Evolutionary conservation across 2,797 vertebrate genomes (phyloP).

Genomic region (Lutjanus campechanus): DNA sequence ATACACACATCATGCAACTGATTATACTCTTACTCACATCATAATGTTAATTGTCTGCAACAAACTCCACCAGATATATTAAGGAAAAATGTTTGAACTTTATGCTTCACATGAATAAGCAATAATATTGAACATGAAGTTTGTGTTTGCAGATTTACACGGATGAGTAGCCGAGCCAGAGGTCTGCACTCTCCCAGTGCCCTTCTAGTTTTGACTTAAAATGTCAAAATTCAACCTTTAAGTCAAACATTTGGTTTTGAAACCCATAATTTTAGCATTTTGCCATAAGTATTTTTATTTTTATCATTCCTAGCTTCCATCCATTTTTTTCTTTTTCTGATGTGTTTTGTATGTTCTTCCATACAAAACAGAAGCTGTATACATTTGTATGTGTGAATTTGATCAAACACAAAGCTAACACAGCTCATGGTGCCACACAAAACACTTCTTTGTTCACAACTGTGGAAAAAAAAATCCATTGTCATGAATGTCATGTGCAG

Average conservation of each 20-base stretch:
- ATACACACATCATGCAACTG: too few species aligned
- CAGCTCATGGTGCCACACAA: constrained; percentile 7
- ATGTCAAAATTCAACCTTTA: neutral
- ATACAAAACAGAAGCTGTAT: neutral
- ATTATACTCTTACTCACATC: too few species aligned
- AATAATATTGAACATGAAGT: too few species aligned
- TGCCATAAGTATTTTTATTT: neutral
- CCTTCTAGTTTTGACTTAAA: neutral
- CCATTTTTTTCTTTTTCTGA: neutral
- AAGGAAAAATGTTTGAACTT: too few species aligned
- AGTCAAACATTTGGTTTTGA: too few species aligned
- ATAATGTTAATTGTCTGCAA: too few species aligned
- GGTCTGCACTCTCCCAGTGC: too few species aligned
- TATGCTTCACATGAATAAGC: too few species aligned
- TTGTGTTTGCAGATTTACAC: too few species aligned
- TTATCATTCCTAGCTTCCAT: neutral
- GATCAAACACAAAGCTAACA: neutral
- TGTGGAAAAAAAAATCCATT: neutral
- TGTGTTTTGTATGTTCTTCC: neutral
- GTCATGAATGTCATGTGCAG: constrained; percentile 23
- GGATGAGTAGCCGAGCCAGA: too few species aligned
- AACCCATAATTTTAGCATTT: neutral
- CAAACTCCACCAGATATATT: too few species aligned
- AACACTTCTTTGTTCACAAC: constrained; percentile 12
- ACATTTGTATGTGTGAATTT: neutral